A percentile compares a stretch with the other conserved stretches of the same genome.
Evolutionary conservation across 2,113 vertebrate species (phyloP).

Genomic region (Corythornis vintsioides): DNA sequence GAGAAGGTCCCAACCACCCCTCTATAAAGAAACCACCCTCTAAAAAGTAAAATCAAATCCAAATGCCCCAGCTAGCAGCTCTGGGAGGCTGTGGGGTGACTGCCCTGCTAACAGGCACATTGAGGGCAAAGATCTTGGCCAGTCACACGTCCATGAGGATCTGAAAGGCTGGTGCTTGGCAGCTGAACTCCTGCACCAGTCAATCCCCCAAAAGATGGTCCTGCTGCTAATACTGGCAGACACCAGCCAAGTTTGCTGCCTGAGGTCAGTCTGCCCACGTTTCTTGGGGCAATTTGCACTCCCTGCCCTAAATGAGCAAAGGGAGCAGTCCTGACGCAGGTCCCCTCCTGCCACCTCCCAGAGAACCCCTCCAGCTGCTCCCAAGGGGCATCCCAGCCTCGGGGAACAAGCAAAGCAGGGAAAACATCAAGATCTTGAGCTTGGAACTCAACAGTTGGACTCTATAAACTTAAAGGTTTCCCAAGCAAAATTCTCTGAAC

Average conservation of each 20-base stretch:
- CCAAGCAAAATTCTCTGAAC: neutral
- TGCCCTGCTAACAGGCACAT: accelerated
- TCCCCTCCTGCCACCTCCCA: neutral
- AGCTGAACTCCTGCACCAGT: accelerated
- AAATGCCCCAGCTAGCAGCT: neutral
- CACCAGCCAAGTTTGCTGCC: accelerated
- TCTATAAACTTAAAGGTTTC: neutral
- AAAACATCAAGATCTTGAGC: too few relatives aligned
- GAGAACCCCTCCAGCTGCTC: neutral
- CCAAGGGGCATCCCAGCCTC: neutral
- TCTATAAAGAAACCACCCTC: too few relatives aligned
- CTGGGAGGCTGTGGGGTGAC: accelerated
- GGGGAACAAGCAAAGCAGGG: accelerated
- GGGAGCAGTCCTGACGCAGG: neutral
- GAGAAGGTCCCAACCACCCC: neutral
- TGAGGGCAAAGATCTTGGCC: neutral
- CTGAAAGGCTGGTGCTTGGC: accelerated
- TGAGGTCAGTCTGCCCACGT: accelerated
- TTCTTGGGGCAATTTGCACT: neutral
- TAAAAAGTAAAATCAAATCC: neutral
- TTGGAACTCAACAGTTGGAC: neutral
- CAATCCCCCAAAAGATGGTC: accelerated
- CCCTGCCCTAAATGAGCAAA: neutral
- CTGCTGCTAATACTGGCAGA: accelerated
- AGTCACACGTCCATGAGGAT: accelerated